Conservation (phyloP, 2,113 vertebrate species). For the Pogona vitticeps region DNA sequence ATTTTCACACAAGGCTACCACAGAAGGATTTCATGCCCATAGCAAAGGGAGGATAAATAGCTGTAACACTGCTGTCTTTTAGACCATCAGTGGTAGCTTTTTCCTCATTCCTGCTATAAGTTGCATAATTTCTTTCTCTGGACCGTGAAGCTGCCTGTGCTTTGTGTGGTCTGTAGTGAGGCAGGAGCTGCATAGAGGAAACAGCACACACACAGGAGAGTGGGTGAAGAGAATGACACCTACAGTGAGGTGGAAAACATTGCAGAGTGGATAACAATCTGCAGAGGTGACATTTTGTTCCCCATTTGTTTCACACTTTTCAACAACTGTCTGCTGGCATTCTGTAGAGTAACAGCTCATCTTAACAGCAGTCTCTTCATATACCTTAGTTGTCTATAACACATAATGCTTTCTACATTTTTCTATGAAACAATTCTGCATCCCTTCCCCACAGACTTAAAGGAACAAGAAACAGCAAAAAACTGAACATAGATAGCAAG, state of each 20-base stretch:
- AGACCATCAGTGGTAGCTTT: background rate
- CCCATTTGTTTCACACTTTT: constrained; percentile 8
- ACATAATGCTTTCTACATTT: background rate
- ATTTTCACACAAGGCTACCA: constrained; percentile 56
- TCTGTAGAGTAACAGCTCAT: background rate
- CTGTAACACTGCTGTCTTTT: background rate
- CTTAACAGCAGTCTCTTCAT: background rate
- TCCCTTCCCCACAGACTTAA: background rate
- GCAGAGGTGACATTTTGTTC: background rate
- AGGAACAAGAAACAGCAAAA: background rate
- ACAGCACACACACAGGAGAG: background rate
- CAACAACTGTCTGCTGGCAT: background rate
- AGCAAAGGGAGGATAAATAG: constrained; percentile 25
- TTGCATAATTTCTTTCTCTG: background rate
- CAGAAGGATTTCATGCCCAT: constrained; percentile 38
- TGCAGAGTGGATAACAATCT: background rate
- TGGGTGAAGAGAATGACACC: background rate
- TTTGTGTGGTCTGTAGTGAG: background rate
- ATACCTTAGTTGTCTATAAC: background rate
- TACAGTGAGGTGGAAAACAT: background rate
- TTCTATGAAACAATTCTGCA: background rate
- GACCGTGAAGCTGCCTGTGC: background rate
- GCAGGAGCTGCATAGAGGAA: background rate
- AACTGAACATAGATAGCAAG: background rate
- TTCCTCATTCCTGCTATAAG: background rate